Base-by-base conservation (phyloP, 64 coral and sea anemone species). In the Stylophora pistillata region DNA sequence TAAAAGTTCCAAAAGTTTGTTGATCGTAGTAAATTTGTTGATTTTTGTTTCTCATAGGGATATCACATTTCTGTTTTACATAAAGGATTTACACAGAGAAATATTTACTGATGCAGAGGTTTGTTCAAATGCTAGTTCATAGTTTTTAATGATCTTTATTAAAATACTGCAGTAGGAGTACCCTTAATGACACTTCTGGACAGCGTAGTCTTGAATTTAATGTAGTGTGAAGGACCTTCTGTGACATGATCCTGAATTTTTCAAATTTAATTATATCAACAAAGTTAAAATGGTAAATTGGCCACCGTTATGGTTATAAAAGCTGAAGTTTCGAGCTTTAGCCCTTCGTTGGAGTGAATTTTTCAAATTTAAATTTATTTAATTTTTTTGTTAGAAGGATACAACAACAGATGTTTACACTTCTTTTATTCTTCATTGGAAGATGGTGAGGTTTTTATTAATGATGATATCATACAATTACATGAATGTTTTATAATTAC, bases 391-490 rank as follows among this genome's bases (percentile, higher is more conserved):
- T 55, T 28, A 15, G 2, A 28, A 84, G 80, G 80, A 69, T n/a
- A 14, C 80, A 9, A 68, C 62, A 53, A 65, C 61, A 53, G 80
- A 84, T 63, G 6, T 62, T 5, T 69, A 53, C 62, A 26, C 58
- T 47, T 84, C 80, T 5, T 53, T 84, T 53, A 84, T 20, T 84
- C 80, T 84, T 26, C 80, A 84, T 1, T 84, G 80, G 80, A 84
- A 84, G 53, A 62, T 62, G 62, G 80, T 84, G 65, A n/a, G 80
- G 66, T 25, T 37, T 37, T n/a, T n/a, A n/a, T n/a, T 9, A 52
- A 31, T 56, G 15, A 5, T 12, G 61, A 11, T 33, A 61, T 61
- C 29, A 10, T 52, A n/a, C 65, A 21, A 21, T 0, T 78, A 7
- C 3, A 26, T 63, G 15, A 20, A 63, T 13, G 13, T 20, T 20